Evolutionary conservation across 2,113 vertebrate genomes (phyloP).

Genomic region (Peromyscus californicus): DNA sequence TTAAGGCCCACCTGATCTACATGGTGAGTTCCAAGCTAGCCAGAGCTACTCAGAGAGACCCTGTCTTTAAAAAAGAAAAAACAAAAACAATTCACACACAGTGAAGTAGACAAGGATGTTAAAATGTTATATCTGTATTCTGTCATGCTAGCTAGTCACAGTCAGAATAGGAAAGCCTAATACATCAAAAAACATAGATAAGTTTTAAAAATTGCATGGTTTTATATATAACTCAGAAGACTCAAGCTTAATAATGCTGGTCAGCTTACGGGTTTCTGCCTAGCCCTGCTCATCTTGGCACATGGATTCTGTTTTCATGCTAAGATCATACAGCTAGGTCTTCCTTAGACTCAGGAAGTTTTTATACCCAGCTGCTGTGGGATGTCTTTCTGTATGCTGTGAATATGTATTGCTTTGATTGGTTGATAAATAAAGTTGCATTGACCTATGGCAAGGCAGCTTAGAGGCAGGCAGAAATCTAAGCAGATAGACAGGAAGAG

Average conservation of each 20-base stretch:
- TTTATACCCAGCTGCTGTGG: background rate
- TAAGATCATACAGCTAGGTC: conserved; percentile 44
- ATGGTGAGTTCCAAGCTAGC: background rate
- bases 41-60: background rate
- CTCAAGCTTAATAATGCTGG: conserved; percentile 21
- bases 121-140: background rate
- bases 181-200: conserved; percentile 50
- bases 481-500: too few relatives aligned
- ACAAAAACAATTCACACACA: background rate
- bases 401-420: too few relatives aligned
- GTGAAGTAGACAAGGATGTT: background rate
- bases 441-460: too few relatives aligned
- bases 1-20: background rate
- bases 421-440: too few relatives aligned
- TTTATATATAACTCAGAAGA: background rate
- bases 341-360: conserved; percentile 51
- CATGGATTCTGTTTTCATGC: conserved; percentile 34
- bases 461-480: too few relatives aligned
- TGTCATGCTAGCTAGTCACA: background rate
- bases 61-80: background rate
- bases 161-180: background rate
- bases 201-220: conserved; percentile 3
- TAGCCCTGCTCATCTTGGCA: conserved; percentile 33
- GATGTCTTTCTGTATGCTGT: too few relatives aligned
- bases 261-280: background rate